These are phyloP conservation scores for Crenichthys baileyi DNA, from an alignment of 2,797 vertebrate species.

Conservation along the genomic window DNA sequence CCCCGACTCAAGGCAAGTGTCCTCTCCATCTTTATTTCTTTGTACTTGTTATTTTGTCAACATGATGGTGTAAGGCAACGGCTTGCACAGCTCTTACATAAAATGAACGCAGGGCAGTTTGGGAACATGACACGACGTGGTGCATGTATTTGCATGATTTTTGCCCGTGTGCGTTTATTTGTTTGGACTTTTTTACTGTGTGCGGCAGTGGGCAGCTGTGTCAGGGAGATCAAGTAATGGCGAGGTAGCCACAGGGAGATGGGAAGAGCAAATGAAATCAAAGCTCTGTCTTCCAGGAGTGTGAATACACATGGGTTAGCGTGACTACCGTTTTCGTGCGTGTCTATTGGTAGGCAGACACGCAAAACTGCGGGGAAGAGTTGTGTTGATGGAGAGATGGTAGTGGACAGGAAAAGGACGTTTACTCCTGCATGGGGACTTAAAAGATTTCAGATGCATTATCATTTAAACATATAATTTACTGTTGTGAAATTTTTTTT, in stretches of 20 bases:
- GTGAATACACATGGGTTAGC: conserved; percentile 52
- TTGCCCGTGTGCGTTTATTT: not conserved
- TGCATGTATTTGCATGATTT: conserved; percentile 8
- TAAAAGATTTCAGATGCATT: no score
- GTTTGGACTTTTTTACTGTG: not conserved
- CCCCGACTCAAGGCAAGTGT: conserved; percentile 65
- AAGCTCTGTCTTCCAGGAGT: conserved; percentile 36
- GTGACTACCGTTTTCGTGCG: conserved; percentile 27
- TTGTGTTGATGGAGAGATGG: conserved; percentile 19
- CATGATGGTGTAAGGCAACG: conserved; percentile 80
- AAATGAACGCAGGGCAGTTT: conserved; percentile 24
- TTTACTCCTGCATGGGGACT: not conserved
- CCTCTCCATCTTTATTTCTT: conserved; percentile 52
- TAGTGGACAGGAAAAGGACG: conserved; percentile 16
- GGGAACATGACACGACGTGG: conserved; percentile 16
- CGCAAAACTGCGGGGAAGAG: conserved; percentile 33
- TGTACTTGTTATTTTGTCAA: conserved; percentile 3
- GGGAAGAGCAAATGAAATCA: conserved; percentile 36
- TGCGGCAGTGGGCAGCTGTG: not conserved
- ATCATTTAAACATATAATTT: not conserved
- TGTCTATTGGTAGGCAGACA: conserved; percentile 26
- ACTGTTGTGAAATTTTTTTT: not conserved
- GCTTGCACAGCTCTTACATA: conserved; percentile 37
- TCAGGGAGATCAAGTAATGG: conserved; percentile 9
- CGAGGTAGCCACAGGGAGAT: conserved; percentile 4